A percentile compares a stretch with the other conserved stretches of the same genome.
phyloP scores from a whole-genome alignment of 2,888 invertebrate genomes.

The Hydrotaea diabolus region DNA sequence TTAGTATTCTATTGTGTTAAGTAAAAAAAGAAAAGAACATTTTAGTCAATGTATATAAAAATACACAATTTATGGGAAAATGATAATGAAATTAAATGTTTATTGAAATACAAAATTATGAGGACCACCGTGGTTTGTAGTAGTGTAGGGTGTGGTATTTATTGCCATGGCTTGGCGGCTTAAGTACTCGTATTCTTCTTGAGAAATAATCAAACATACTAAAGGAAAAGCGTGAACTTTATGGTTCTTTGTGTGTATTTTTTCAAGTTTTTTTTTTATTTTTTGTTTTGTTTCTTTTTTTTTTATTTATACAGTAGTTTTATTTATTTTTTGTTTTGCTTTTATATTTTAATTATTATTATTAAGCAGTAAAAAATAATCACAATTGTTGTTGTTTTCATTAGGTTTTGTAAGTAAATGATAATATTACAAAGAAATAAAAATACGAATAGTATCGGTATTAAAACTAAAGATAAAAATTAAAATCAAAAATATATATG shows the following conservation, averaged over 20 bases:
- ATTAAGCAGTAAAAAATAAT: constrained; percentile 57
- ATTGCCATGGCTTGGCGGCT: too few relatives aligned
- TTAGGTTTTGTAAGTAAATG: constrained; percentile 46
- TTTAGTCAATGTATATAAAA: constrained; percentile 18
- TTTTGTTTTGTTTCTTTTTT: constrained; percentile 25
- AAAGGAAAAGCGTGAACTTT: background rate
- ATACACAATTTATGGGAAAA: background rate
- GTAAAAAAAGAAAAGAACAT: constrained; percentile 41
- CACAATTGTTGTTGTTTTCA: constrained; percentile 53
- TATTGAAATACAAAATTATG: too few relatives aligned
- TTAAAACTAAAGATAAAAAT: constrained; percentile 7
- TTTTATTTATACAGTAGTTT: constrained; percentile 44
- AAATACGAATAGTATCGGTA: background rate
- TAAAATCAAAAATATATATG: background rate
- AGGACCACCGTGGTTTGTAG: too few relatives aligned
- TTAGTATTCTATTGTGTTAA: constrained; percentile 19
- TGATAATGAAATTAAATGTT: too few relatives aligned
- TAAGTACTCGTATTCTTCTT: too few relatives aligned
- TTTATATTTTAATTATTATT: constrained; percentile 9
- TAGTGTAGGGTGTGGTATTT: too few relatives aligned
- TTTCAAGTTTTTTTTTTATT: constrained; percentile 11
- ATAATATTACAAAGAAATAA: constrained; percentile 27
- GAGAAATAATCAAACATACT: background rate
- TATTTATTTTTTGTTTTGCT: background rate
- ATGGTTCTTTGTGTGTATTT: background rate